Base-by-base conservation (phyloP, 2,888 invertebrate genomes). In the Blastobasis lacticolella region DNA sequence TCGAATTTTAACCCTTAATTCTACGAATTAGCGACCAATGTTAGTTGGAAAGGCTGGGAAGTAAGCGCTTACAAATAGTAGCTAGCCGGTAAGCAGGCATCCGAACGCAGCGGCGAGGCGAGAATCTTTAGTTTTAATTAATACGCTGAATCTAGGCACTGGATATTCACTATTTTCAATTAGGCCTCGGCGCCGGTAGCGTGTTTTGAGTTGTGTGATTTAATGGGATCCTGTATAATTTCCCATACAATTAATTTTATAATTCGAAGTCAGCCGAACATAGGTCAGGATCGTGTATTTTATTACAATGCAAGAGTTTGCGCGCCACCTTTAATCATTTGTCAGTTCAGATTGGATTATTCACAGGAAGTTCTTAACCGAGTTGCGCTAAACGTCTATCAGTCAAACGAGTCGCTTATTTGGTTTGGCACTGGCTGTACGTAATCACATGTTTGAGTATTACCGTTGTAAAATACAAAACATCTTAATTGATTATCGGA, bases 91-190 rank as follows among this genome's bases (percentile, higher is more conserved):
- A 71, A 75, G 73, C 74, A 78, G 73, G 75, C 75, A 78, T 75
- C 74, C 71, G 73, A 75, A 73, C 75, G 74, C 78, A 75, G 77
- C 75, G 68, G 73, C 74, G 78, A 78, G 72, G 78, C 78, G 78
- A 79, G 83, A 79, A 81, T 79, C 81, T 82, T 81, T 76, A 76
- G 77, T 80, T 84, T 84, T 85, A 86, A 86, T 86, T 85, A 85
- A 86, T 84, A 78, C 75, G 64, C 75, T 74, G 78, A 72, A 78
- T 76, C 78, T 77, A 78, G 75, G 73, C 75, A 75, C 66, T 60
- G 61, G 61, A 67, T 75, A 75, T 75, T 80, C 69, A 74, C 78
- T 77, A 82, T 81, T 81, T 82, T 82, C 83, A 86, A 85, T 84
- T 83, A 83, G 78, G 71, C 62, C 57, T 65, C 63, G 73, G 75